Percentiles rank a stretch among this genome's conserved stretches.
Conservation (phyloP, 1,140 invertebrate species). For the Coptotermes formosanus region DNA sequence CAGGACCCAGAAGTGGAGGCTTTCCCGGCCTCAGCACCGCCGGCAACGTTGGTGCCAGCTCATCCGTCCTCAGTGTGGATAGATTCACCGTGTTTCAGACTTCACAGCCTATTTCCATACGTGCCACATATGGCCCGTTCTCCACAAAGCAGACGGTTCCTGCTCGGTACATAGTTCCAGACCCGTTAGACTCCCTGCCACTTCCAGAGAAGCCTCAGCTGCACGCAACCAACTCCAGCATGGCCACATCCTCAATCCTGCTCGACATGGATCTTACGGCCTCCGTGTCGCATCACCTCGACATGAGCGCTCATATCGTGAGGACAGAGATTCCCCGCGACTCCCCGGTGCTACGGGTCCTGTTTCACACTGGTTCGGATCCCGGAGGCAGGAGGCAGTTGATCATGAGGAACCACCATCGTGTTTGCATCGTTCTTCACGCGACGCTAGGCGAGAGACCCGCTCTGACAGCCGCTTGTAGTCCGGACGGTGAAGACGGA, state of each 20-base stretch:
- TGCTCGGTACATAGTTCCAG: slow-evolving; percentile 81
- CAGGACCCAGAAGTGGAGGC: slow-evolving; percentile 37
- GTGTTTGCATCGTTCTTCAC: slow-evolving; percentile 73
- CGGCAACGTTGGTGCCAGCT: slow-evolving; percentile 48
- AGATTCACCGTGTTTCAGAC: slow-evolving; percentile 87
- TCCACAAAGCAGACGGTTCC: slow-evolving; percentile 90
- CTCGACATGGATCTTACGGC: slow-evolving; percentile 62
- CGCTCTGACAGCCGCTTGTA: slow-evolving; percentile 76
- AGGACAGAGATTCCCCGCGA: slow-evolving; percentile 78
- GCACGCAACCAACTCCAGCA: neutral
- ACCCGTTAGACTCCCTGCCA: slow-evolving; percentile 60
- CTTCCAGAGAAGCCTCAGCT: slow-evolving; percentile 32
- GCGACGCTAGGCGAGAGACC: slow-evolving; percentile 57
- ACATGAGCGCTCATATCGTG: slow-evolving; percentile 89
- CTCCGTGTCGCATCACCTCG: slow-evolving; percentile 70
- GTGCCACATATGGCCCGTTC: slow-evolving; percentile 88
- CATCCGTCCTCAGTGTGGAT: slow-evolving; percentile 67
- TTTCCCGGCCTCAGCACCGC: slow-evolving; percentile 24
- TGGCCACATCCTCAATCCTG: slow-evolving; percentile 44
- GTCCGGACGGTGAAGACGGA: slow-evolving; percentile 83
- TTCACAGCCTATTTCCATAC: slow-evolving; percentile 78
- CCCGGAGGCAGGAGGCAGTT: slow-evolving; percentile 58
- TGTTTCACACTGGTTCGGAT: slow-evolving; percentile 86
- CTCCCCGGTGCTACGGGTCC: slow-evolving; percentile 79
- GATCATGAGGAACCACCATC: slow-evolving; percentile 52